Evolutionary conservation across 2,888 invertebrate species (phyloP), one percentile per base, ranked within the genome.

Genomic region (Apoda limacodes): DNA sequence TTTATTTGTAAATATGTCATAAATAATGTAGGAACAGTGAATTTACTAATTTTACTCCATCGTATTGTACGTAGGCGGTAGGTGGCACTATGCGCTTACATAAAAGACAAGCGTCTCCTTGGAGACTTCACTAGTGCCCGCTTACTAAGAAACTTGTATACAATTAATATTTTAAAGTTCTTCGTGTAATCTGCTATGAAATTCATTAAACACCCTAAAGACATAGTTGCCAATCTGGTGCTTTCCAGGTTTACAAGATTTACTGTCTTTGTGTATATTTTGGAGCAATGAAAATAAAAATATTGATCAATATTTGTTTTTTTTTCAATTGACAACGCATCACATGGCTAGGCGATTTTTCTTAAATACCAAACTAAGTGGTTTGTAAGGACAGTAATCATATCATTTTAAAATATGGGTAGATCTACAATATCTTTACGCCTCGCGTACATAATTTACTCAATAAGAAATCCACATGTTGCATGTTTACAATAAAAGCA

Each of bases 231-330:
- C 59, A 68, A 66, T 67, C 53, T 70, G 70, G 65, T 58, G 58
- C 47, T 52, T 61, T 60, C 63, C 69, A 69, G 56, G 58, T 68
- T 69, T 66, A 60, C 68, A 59, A 63, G 70, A 61, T 59, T 66
- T 17, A 17, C 7, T 67, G 72, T 78, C 78, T 63, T 71, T 76
- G 74, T 80, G 78, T 80, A 78, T 78, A 80, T 80, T 78, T 78
- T 78, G 75, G 64, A 75, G 63, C 72, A 74, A 75, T 75, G 74
- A 59, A 71, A 78, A 74, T 76, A 74, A 78, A 80, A 76, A 72
- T 72, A 68, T 74, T 69, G 76, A 67, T 63, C 66, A 71, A 74
- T 64, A n/a, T n/a, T n/a, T n/a, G n/a, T n/a, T n/a, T n/a, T n/a
- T n/a, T n/a, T n/a, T n/a, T n/a, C n/a, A n/a, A n/a, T n/a, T n/a